Percentiles rank a stretch among this genome's conserved stretches.
Conservation (phyloP, 1,140 invertebrate species). For the Drosophila prosaltans region DNA sequence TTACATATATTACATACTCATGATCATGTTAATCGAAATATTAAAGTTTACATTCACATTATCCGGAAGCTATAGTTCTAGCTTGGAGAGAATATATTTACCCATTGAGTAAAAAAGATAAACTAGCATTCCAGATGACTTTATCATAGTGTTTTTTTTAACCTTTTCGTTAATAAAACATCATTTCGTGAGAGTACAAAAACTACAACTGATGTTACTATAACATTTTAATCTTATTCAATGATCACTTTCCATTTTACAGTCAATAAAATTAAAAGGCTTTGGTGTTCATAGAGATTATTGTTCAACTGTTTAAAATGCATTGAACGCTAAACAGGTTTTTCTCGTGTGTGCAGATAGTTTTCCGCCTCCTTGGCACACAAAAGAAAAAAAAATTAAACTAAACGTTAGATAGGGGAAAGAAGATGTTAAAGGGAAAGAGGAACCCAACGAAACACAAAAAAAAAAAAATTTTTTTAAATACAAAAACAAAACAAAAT, state of each 20-base stretch:
- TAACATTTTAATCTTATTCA: too few relatives aligned
- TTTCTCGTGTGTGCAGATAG: slow-evolving; percentile 67
- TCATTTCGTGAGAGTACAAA: too few relatives aligned
- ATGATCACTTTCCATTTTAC: background rate
- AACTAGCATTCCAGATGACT: too few relatives aligned
- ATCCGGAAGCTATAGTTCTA: too few relatives aligned
- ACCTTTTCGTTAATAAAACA: too few relatives aligned
- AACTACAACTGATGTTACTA: too few relatives aligned
- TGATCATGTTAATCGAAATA: too few relatives aligned
- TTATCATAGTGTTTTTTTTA: too few relatives aligned
- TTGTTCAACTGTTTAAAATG: slow-evolving; percentile 44
- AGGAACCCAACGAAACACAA: background rate
- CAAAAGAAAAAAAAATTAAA: background rate
- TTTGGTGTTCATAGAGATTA: background rate
- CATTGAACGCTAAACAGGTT: slow-evolving; percentile 80
- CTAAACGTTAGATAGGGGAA: background rate
- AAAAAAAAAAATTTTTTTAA: background rate
- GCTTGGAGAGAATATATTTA: too few relatives aligned
- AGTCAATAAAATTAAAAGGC: background rate
- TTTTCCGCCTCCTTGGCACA: slow-evolving; percentile 74
- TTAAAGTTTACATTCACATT: too few relatives aligned
- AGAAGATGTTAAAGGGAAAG: slow-evolving; percentile 10
- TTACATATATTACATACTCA: too few relatives aligned
- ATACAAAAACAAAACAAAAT: background rate
- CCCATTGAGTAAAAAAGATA: too few relatives aligned